These are phyloP conservation scores for Eunapius fragilis DNA, from an alignment of 37 sponge, comb jelly and placozoan species.

Conservation along the genomic window DNA sequence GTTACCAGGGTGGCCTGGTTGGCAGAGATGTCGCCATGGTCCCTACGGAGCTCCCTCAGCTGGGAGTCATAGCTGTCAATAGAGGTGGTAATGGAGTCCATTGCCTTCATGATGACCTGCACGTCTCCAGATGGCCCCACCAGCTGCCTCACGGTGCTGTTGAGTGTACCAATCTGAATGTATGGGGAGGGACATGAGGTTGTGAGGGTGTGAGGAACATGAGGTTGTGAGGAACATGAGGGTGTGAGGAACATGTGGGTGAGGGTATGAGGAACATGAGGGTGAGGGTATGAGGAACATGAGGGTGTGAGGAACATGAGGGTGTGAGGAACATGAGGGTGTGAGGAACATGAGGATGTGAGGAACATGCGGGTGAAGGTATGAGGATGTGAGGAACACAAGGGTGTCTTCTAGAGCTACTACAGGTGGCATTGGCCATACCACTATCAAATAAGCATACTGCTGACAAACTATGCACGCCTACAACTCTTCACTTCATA, in stretches of 20 bases:
- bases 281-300: too few species aligned
- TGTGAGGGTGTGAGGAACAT: not conserved
- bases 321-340: not conserved
- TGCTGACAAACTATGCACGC: too few species aligned
- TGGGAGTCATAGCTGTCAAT: conserved; percentile 15
- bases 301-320: not conserved
- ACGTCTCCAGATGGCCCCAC: not conserved
- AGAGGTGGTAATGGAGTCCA: conserved; percentile 19
- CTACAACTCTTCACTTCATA: too few species aligned
- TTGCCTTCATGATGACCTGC: not conserved
- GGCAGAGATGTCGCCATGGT: conserved; percentile 9
- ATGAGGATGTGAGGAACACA: not conserved
- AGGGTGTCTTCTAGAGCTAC: too few species aligned
- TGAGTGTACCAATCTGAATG: not conserved
- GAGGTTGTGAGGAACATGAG: not conserved
- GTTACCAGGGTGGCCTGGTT: not conserved
- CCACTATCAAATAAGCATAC: too few species aligned
- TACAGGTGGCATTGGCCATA: too few species aligned
- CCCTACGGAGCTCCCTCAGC: not conserved
- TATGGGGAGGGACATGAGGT: too few species aligned
- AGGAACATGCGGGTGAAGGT: not conserved
- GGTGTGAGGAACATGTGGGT: not conserved
- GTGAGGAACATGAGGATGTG: conserved; percentile 5
- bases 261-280: not conserved
- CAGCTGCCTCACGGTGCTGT: not conserved